These are phyloP conservation scores for Ptychoptera albimana DNA, from an alignment of 2,888 invertebrate species.

Conservation along the genomic window DNA sequence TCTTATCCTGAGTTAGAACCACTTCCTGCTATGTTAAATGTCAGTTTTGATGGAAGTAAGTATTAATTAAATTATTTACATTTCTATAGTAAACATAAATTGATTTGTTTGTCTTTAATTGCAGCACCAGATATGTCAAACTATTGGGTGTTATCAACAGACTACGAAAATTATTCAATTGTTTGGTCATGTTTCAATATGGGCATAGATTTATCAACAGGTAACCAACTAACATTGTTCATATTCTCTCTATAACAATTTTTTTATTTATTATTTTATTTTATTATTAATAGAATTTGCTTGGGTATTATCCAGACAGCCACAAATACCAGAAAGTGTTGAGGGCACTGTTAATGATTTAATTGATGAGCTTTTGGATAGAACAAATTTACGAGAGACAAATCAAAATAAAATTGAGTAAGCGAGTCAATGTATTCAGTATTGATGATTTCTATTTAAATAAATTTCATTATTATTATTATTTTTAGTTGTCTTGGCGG, in stretches of 20 bases:
- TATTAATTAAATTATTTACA: neutral
- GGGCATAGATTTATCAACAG: neutral
- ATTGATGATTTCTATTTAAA: no score
- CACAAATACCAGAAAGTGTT: neutral
- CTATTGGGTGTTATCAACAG: slow-evolving; percentile 3
- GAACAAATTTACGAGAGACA: neutral
- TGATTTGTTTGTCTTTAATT: no score
- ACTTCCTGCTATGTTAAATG: slow-evolving; percentile 3
- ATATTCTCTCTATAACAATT: neutral
- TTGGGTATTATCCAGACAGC: slow-evolving; percentile 1
- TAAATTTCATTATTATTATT: no score
- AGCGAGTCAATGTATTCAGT: no score
- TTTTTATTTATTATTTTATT: no score
- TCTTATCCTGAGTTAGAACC: slow-evolving; percentile 2
- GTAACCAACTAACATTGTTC: neutral
- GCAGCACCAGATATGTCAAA: neutral
- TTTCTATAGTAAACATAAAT: neutral
- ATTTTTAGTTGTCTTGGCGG: no score
- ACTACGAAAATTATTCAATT: slow-evolving; percentile 3
- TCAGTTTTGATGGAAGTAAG: neutral
- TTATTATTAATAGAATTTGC: neutral
- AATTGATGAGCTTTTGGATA: neutral
- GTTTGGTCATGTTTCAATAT: neutral
- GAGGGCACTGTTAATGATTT: neutral
- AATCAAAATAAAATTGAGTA: neutral